Evolutionary conservation across 2,888 invertebrate species (phyloP).

Genomic region (Drosophila parthenogenetica): DNA sequence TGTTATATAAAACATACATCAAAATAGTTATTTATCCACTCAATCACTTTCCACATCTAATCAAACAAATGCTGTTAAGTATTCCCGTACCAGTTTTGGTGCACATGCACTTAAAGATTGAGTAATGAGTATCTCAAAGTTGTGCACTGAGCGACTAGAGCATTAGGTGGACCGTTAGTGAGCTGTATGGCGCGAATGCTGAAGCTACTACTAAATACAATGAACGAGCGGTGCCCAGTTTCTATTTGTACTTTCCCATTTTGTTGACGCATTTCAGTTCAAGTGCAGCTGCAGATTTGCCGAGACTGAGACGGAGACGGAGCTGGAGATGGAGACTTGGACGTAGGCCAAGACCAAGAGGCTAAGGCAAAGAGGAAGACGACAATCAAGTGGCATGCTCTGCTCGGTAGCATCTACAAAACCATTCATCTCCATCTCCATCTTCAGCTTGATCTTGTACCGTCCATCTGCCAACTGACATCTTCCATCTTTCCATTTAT

Average conservation of each 20-base stretch:
- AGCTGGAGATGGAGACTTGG: neutral
- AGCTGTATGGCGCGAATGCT: conserved; percentile 20
- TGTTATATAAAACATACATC: too few relatives aligned
- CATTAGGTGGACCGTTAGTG: conserved; percentile 21
- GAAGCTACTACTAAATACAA: neutral
- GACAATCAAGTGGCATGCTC: conserved; percentile 59
- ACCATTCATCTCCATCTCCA: conserved; percentile 7
- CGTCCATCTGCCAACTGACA: conserved; percentile 16
- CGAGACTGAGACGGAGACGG: conserved; percentile 15
- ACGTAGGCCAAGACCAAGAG: neutral
- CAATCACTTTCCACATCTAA: too few relatives aligned
- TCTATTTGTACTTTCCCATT: conserved; percentile 81
- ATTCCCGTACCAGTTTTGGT: too few relatives aligned
- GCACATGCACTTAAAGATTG: too few relatives aligned
- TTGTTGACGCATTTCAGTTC: conserved; percentile 77
- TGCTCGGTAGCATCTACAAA: conserved; percentile 8
- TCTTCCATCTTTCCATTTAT: conserved; percentile 19
- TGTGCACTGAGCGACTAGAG: neutral
- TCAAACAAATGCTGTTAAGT: too few relatives aligned
- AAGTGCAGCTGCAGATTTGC: conserved; percentile 71
- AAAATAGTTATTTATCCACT: too few relatives aligned
- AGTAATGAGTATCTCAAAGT: neutral
- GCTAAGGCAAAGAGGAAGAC: neutral
- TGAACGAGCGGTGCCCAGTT: conserved; percentile 51
- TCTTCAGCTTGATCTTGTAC: conserved; percentile 1